Base-by-base conservation (phyloP, 1,140 invertebrate species). In the Bicyclus anynana region DNA sequence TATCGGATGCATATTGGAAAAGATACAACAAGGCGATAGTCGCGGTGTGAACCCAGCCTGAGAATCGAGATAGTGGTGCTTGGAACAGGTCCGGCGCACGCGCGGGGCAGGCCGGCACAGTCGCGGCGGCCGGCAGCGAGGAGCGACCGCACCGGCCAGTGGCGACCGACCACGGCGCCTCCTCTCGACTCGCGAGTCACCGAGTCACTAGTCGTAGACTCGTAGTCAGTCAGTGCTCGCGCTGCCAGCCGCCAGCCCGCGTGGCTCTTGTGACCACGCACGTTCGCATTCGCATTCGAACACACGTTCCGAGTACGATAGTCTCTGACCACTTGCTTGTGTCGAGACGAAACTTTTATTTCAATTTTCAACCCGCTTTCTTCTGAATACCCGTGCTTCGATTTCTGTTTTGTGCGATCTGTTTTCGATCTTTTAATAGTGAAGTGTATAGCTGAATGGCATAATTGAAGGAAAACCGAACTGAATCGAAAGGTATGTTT, bases 71-170 rank as follows among this genome's bases (percentile, higher is more conserved):
- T 62, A 59, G 77, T 58, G 71, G 68, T 73, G 72, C 72, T 65
- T 46, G 66, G 75, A 78, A 80, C 81, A 69, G 80, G 84, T 81
- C 77, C 72, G 72, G 68, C 81, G 79, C 81, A 84, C 68, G 81
- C 84, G 81, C 84, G 84, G 80, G 81, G 80, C 80, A 79, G 75
- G n/a, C n/a, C n/a, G n/a, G n/a, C n/a, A n/a, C n/a, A 83, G 76
- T 74, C 67, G 69, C 73, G 72, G 74, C 77, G 73, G 72, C 68
- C 75, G 75, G 69, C 75, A 58, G 60, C 70, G 52, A 47, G 50
- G 60, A 69, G 69, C 67, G 69, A 63, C n/a, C n/a, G n/a, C n/a
- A n/a, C n/a, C 75, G 56, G 60, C 70, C 48, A 47, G 50, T 55
- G 67, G 69, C 67, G 69, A 63, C 58, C 69, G 70, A 58, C 77